Evolutionary conservation across 2,113 vertebrate genomes (phyloP).

Genomic region (Setophaga coronata): DNA sequence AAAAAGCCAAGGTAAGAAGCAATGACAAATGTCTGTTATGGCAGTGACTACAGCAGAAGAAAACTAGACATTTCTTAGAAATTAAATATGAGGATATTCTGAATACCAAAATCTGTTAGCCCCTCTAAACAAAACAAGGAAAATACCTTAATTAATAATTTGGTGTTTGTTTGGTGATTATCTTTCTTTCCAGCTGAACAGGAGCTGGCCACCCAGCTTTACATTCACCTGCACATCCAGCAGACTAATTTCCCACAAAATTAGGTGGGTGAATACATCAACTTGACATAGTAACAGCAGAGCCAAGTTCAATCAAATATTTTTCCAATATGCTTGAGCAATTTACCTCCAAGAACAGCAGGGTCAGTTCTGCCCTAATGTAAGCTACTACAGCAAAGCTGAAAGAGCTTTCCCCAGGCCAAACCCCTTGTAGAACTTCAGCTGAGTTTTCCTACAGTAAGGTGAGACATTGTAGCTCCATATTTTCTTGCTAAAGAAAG

Average conservation of each 20-base stretch:
- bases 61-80: not conserved
- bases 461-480: accelerated
- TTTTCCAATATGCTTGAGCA: not conserved
- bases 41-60: not conserved
- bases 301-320: not conserved
- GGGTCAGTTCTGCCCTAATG: not conserved
- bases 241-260: not conserved
- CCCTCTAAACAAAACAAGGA: not conserved
- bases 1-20: not conserved
- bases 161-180: not conserved
- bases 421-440: not conserved
- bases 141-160: not conserved
- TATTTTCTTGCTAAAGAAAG: not conserved
- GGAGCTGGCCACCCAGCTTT: not conserved
- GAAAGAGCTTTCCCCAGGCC: not conserved
- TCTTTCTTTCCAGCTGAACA: not conserved
- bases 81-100: not conserved
- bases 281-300: not conserved
- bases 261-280: not conserved
- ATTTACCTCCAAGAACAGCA: not conserved
- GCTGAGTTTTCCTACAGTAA: not conserved
- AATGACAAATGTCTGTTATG: not conserved
- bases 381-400: not conserved
- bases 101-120: not conserved
- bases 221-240: not conserved